Percentiles rank a stretch among this genome's conserved stretches.
Conservation (phyloP, 2,113 vertebrate genomes). For the Helogale parvula region DNA sequence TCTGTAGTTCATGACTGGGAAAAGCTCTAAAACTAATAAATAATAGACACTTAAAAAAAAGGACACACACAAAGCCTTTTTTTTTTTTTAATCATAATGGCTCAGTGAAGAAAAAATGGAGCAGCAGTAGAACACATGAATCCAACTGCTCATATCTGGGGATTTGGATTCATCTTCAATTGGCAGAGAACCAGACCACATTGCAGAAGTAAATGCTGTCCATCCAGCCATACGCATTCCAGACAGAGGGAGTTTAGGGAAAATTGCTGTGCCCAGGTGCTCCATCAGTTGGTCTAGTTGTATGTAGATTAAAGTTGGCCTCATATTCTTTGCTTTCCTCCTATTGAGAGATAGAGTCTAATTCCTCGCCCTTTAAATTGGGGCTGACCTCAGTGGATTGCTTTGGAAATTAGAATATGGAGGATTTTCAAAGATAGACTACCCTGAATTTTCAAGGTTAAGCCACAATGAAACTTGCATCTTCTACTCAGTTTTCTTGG, state of each 20-base stretch:
- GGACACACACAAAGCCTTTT: not conserved
- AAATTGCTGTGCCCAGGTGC: not conserved
- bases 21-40: not conserved
- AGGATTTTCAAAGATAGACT: slow-evolving; percentile 20
- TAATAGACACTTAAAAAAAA: not conserved
- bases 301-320: not conserved
- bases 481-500: not conserved
- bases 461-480: not conserved
- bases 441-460: not conserved
- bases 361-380: not conserved
- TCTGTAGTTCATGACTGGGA: not conserved
- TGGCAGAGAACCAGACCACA: not conserved
- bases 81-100: not conserved
- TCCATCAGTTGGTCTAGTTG: not conserved
- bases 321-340: not conserved
- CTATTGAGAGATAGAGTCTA: not conserved
- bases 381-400: not conserved
- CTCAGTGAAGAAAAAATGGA: not conserved
- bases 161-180: not conserved
- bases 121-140: not conserved
- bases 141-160: not conserved
- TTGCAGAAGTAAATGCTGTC: not conserved
- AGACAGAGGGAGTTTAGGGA: not conserved
- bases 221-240: not conserved
- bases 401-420: slow-evolving; percentile 8